Evolutionary conservation across 2,797 vertebrate species (phyloP).

Genomic region (Esox lucius): DNA sequence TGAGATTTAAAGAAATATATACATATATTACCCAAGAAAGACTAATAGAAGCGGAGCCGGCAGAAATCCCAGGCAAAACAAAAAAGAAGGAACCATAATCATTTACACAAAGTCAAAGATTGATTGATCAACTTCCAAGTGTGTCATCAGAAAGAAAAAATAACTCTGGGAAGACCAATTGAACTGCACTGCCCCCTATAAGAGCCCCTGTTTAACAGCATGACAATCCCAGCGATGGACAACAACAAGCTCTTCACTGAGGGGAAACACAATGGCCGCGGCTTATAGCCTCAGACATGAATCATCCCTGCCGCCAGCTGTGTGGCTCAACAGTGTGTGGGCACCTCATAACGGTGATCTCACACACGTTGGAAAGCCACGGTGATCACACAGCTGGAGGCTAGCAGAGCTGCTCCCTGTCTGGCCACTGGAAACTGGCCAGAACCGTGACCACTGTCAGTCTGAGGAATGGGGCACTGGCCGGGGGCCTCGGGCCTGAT

Average conservation of each 20-base stretch:
- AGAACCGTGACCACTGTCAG: background rate
- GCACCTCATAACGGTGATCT: slow-evolving; percentile 30
- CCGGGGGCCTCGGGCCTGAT: background rate
- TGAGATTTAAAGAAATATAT: no score
- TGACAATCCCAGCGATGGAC: background rate
- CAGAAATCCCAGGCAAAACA: no score
- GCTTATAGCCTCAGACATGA: slow-evolving; percentile 66
- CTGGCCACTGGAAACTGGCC: background rate
- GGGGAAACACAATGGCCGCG: slow-evolving; percentile 49
- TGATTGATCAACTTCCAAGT: no score
- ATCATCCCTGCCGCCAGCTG: slow-evolving; percentile 54
- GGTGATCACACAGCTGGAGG: background rate
- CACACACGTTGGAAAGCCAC: slow-evolving; percentile 7
- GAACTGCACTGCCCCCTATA: no score
- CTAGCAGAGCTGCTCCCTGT: slow-evolving; percentile 14
- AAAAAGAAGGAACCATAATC: no score
- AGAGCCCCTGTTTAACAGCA: background rate
- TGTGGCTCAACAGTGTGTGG: slow-evolving; percentile 42
- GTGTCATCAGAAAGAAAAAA: no score
- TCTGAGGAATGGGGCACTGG: background rate
- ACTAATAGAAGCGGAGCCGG: no score
- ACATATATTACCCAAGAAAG: no score
- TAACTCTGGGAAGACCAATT: no score
- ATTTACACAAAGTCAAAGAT: no score
- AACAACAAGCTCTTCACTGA: background rate